Percentiles rank a stretch among this genome's conserved stretches.
Evolutionary conservation across 2,797 vertebrate genomes (phyloP).

Genomic region (Capromys pilorides): DNA sequence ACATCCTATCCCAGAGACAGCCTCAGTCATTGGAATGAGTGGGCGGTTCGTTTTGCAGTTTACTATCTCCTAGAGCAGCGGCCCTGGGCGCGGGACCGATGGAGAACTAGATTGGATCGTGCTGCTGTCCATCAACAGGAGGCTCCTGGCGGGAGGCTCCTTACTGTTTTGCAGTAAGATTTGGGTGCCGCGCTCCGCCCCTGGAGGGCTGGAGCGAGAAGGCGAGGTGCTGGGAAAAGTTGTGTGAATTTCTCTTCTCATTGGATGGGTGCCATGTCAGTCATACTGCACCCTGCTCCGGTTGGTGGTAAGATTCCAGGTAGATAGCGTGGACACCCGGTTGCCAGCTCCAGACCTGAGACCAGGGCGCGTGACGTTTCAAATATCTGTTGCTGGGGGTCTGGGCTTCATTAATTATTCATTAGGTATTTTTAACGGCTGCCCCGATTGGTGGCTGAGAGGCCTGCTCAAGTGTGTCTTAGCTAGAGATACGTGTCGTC

Average conservation of each 20-base stretch:
- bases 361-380: conserved; percentile 30
- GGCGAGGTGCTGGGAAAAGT: not conserved
- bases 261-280: conserved; percentile 59
- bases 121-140: conserved; percentile 43
- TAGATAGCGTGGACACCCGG: conserved; percentile 6
- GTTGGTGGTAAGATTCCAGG: conserved; percentile 59
- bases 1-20: not conserved
- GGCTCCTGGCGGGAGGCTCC: not conserved
- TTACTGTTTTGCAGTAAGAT: conserved; percentile 23
- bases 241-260: not conserved
- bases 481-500: conserved; percentile 52
- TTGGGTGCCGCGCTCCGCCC: conserved; percentile 37
- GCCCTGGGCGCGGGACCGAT: conserved; percentile 39
- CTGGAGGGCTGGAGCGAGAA: not conserved
- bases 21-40: not conserved
- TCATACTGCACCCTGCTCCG: conserved; percentile 9
- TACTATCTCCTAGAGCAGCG: conserved; percentile 43
- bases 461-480: not conserved
- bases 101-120: conserved; percentile 55
- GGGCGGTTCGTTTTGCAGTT: conserved; percentile 46
- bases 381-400: conserved; percentile 70
- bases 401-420: conserved; percentile 68
- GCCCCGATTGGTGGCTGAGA: conserved; percentile 61
- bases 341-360: not conserved
- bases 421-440: conserved; percentile 28